A percentile compares a stretch with the other conserved stretches of the same genome.
phyloP scores from a whole-genome alignment of 2,113 vertebrate species.

The cat (Felis catus) region F.catus_Fca126_mat1.0 CM031411.1:21030001-21030500 shows the following conservation, averaged over 20 bases:
- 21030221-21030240: background rate
- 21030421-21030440: constrained; percentile 25
- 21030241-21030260: background rate
- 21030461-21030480: background rate
- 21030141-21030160: too few species aligned
- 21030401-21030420: background rate
- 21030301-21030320: background rate
- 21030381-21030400: background rate
- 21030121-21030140: too few species aligned
- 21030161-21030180: too few species aligned
- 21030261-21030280: background rate
- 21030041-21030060: too few species aligned
- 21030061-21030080: too few species aligned
- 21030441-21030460: background rate
- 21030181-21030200: background rate
- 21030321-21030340: background rate
- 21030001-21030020: too few species aligned
- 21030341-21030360: background rate
- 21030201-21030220: background rate
- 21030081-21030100: too few species aligned
- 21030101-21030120: too few species aligned
- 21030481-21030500: background rate
- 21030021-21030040: too few species aligned
- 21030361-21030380: background rate
- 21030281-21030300: background rate